Evolutionary conservation across 2,113 vertebrate genomes (phyloP), one percentile per base, ranked within the genome.

Genomic region (Pachyramphus minor): DNA sequence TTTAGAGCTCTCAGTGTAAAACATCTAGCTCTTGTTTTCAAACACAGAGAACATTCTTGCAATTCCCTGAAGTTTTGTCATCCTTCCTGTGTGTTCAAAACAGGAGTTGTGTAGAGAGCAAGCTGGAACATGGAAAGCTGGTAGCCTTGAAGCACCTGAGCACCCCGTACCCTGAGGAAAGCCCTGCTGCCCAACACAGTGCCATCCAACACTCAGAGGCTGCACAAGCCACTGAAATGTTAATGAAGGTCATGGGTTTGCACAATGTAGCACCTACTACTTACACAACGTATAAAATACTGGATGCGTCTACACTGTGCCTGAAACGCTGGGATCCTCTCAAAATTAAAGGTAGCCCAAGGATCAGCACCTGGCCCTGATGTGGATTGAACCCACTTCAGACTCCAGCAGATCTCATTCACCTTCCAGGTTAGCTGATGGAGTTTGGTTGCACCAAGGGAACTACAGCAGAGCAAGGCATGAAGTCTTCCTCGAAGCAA

Each of bases 121-220:
- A 49, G 15, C n/a, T 11, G 22, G 19, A 33, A 41, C 17, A 23
- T 0, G 0, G 60, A 81, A 53, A 67, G 25, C 7, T 0, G 0
- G 13, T 23, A 30, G 3, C 22, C n/a, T 20, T 25, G 59, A 41
- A n/a, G 21, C 30, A 63, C 31, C 31, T 60, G 42, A 42, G 33
- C 22, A 28, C 17, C 7, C 14, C n/a, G 47, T 35, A 30, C 14
- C 12, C 39, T 23, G 19, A 76, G 35, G 33, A 64, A 85, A 80
- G n/a, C 41, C 31, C n/a, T 72, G 18, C 23, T 75, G 56, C 16
- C 69, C 71, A 59, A 4, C 2, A 2, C 24, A 53, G n/a, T 4
- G 5, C 23, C n/a, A 49, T 42, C 53, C 33, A 49, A 31, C 18
- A 8, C 28, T 47, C 63, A 31, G 10, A 42, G 44, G 30, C 2